phyloP scores from a whole-genome alignment of 2,888 invertebrate genomes.

The Cerastis rubricosa region DNA sequence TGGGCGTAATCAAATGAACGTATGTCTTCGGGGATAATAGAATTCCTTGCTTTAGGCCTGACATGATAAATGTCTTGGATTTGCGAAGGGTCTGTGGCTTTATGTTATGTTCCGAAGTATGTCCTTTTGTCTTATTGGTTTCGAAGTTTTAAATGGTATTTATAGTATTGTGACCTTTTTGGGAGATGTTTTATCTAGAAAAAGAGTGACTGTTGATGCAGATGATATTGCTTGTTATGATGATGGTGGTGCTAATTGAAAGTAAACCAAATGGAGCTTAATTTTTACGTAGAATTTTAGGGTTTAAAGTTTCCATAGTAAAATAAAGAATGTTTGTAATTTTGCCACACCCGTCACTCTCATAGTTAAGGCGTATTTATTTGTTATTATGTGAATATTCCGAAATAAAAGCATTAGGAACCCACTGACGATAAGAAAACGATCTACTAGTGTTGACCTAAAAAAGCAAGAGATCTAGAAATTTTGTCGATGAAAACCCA shows the following conservation, averaged over 20 bases:
- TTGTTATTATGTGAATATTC: not conserved
- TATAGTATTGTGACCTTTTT: not conserved
- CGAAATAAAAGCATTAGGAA: not conserved
- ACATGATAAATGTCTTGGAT: conserved; percentile 66
- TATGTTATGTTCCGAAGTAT: conserved; percentile 45
- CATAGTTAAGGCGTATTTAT: not conserved
- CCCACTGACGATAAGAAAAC: not conserved
- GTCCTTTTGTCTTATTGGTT: conserved; percentile 32
- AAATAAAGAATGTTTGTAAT: not conserved
- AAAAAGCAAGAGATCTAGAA: not conserved
- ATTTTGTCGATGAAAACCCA: not conserved
- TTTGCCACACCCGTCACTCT: not conserved
- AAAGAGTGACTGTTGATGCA: not conserved
- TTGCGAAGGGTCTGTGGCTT: conserved; percentile 34
- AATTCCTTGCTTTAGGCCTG: conserved; percentile 61
- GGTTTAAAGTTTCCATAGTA: not conserved
- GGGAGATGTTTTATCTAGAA: not conserved
- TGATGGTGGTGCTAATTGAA: not conserved
- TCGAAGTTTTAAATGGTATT: conserved; percentile 18
- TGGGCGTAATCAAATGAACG: conserved; percentile 62
- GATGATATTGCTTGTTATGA: not conserved
- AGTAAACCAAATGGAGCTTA: not conserved
- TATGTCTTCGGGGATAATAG: conserved; percentile 65
- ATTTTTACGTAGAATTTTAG: too few species aligned
- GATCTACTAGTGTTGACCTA: not conserved